Evolutionary conservation across 2,888 invertebrate genomes (phyloP), one percentile per base, ranked within the genome.

Genomic region (Sminthurides aquaticus): DNA sequence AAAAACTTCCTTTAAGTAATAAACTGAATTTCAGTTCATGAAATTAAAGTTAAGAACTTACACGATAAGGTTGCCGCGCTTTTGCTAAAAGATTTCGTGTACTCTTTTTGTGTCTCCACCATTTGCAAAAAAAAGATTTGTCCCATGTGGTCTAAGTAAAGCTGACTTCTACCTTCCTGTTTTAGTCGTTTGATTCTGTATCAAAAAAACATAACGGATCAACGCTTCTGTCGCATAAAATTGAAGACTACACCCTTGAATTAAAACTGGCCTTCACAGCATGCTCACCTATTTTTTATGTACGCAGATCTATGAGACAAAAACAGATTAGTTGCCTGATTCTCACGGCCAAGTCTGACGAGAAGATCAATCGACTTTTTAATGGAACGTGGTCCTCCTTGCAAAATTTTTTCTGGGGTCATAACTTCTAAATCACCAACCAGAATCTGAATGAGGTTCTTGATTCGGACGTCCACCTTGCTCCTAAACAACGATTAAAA

Each of bases 351-450:
- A 2, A 94, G 83, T 76, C 87, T 85, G 76, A 91, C 90, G 57
- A 97, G 84, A 71, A 96, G 84, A 70, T 87, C 83, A 0, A 96
- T 89, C 0, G 93, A 90, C 68, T 90, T 84, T 60, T 93, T 81
- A 0, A 89, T 87, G 0, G 94, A 90, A 71, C 92, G 84, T 64
- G 96, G 79, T 0, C 94, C 93, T 0, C 95, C 93, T 77, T 95
- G 87, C 5, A 95, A 83, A 60, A 92, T 92, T 79, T 92, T 90
- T 76, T 92, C 93, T 43, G 93, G 91, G 61, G 88, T 88, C 26
- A 89, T 89, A 11, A 74, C 68, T 78, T 93, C 90, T 28, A 97
- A 80, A 79, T 97, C 96, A 75, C 89, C 89, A 74, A 92, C 86
- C 54, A 97, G 80, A 60, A 92, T 90, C 73, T 90, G 89, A n/a